Conservation (phyloP, 2,888 invertebrate genomes). For the Dryadula phaetusa region DNA sequence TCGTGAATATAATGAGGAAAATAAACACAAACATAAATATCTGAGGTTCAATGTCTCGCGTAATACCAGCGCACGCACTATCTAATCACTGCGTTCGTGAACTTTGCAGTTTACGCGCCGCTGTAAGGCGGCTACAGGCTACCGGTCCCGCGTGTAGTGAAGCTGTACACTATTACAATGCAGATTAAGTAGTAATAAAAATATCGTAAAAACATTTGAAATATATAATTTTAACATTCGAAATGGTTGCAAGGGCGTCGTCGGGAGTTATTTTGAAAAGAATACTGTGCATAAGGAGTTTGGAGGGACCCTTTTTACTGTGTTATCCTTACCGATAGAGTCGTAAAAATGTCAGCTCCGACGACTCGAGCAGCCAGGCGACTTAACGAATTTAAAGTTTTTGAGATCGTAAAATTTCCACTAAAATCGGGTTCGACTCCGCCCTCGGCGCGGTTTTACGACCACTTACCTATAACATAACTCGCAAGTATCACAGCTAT, state of each 20-base stretch:
- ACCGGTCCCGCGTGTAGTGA: constrained; percentile 56
- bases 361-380: constrained; percentile 57
- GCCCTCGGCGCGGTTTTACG: constrained; percentile 61
- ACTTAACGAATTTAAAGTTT: constrained; percentile 67
- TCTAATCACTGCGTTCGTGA: constrained; percentile 47
- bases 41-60: constrained; percentile 41
- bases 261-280: constrained; percentile 64
- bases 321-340: constrained; percentile 66
- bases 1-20: background rate
- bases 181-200: constrained; percentile 82
- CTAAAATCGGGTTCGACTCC: constrained; percentile 57
- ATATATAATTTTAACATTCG: constrained; percentile 73
- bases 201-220: constrained; percentile 75
- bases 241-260: constrained; percentile 68
- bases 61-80: constrained; percentile 37
- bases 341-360: constrained; percentile 73
- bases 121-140: constrained; percentile 44
- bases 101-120: constrained; percentile 45
- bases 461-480: constrained; percentile 48
- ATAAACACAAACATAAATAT: constrained; percentile 35
- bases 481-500: constrained; percentile 19
- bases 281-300: constrained; percentile 65
- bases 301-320: constrained; percentile 57
- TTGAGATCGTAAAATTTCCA: constrained; percentile 64
- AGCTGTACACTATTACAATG: constrained; percentile 63